Conservation (phyloP, 2,797 vertebrate species). For the Syngnathus rostellatus region DNA sequence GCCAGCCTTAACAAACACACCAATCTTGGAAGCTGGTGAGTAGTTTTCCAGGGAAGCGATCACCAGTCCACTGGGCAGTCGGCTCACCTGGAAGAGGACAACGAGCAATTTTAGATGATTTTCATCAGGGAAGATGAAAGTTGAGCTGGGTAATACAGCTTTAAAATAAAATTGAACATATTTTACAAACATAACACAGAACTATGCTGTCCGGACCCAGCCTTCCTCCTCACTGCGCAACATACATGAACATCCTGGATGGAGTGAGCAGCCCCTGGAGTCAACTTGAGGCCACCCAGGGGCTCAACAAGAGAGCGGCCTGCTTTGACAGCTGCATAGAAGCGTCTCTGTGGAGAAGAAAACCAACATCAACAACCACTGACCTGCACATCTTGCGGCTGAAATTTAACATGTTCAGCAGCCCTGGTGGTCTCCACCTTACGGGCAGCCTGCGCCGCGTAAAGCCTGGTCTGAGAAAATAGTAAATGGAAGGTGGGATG, state of each 20-base stretch:
- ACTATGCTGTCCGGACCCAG: not conserved
- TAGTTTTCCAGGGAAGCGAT: conserved; percentile 90
- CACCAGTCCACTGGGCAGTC: conserved; percentile 83
- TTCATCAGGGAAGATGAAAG: not conserved
- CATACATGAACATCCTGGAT: conserved; percentile 60
- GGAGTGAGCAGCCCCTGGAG: conserved; percentile 31
- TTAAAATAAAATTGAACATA: not conserved
- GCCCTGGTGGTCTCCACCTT: conserved; percentile 61
- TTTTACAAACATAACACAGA: not conserved
- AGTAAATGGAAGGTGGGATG: conserved; percentile 33
- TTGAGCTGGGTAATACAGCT: not conserved
- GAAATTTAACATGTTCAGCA: conserved; percentile 52
- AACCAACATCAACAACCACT: conserved; percentile 48
- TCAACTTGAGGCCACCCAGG: conserved; percentile 44
- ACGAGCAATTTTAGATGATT: not conserved
- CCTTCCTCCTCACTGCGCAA: conserved; percentile 15
- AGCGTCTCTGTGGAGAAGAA: conserved; percentile 50
- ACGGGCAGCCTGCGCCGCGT: conserved; percentile 81
- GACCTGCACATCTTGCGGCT: conserved; percentile 84
- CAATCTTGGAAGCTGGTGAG: conserved; percentile 83
- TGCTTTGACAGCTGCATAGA: conserved; percentile 38
- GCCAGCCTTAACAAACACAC: conserved; percentile 84
- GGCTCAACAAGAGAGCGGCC: conserved; percentile 46
- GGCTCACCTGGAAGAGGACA: conserved; percentile 61
- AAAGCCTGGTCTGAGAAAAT: conserved; percentile 77